Evolutionary conservation across 2,797 vertebrate species (phyloP).

Genomic region (Pseudopleuronectes americanus): DNA sequence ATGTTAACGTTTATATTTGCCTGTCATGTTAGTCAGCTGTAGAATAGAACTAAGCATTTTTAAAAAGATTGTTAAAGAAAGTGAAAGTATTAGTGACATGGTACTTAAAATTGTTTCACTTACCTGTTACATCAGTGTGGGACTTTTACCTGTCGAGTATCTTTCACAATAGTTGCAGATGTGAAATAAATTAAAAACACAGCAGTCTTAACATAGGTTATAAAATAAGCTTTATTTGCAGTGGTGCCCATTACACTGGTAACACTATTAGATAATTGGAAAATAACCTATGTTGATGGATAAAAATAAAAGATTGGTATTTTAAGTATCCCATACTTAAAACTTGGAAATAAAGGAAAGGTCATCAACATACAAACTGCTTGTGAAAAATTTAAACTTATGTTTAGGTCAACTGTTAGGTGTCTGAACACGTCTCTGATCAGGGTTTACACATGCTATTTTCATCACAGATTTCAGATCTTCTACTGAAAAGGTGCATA

Average conservation of each 20-base stretch:
- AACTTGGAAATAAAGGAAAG: constrained; percentile 33
- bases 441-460: constrained; percentile 60
- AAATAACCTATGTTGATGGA: constrained; percentile 82
- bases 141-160: no score
- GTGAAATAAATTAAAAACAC: constrained; percentile 20
- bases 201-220: constrained; percentile 32
- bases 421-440: constrained; percentile 50
- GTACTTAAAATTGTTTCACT: no score
- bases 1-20: no score
- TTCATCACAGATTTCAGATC: constrained; percentile 43
- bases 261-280: constrained; percentile 87
- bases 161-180: background rate
- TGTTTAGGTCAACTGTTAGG: constrained; percentile 49
- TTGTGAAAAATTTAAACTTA: constrained; percentile 34
- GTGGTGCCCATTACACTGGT: constrained; percentile 87
- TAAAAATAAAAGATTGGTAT: constrained; percentile 75
- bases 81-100: no score
- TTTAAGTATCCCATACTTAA: constrained; percentile 60
- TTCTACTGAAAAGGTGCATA: constrained; percentile 60
- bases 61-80: no score
- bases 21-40: no score
- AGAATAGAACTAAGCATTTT: no score
- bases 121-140: no score
- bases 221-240: constrained; percentile 86
- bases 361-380: constrained; percentile 59